Evolutionary conservation across 2,888 invertebrate species (phyloP).

Genomic region (Leistus spinibarbis): DNA sequence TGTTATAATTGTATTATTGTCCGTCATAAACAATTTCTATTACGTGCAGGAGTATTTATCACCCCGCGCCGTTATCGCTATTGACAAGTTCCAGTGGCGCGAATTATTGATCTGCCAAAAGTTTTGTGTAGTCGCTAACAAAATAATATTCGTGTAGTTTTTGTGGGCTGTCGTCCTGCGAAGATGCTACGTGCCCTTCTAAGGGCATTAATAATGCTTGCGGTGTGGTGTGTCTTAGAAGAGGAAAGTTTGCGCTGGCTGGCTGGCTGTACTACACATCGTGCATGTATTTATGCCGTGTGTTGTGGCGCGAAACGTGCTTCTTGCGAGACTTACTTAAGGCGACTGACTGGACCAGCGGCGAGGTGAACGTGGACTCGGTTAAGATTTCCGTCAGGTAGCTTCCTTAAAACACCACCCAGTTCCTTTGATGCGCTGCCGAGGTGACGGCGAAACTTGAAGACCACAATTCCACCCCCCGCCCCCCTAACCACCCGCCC

Average conservation of each 20-base stretch:
- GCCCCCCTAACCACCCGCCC: too few species aligned
- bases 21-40: too few species aligned
- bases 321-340: not conserved
- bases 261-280: not conserved
- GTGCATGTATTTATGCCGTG: not conserved
- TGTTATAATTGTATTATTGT: too few species aligned
- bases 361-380: not conserved
- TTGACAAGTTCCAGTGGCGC: too few species aligned
- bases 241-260: not conserved
- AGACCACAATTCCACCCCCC: not conserved
- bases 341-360: not conserved
- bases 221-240: too few species aligned
- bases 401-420: conserved; percentile 40
- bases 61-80: too few species aligned
- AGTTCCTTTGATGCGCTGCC: conserved; percentile 37
- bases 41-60: too few species aligned
- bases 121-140: too few species aligned
- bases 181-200: too few species aligned
- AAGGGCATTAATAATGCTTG: not conserved
- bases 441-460: conserved; percentile 27
- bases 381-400: conserved; percentile 35
- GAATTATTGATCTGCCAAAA: too few species aligned
- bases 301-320: not conserved
- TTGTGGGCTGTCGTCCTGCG: too few species aligned
- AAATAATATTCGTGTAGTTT: too few species aligned